Conservation (phyloP, 2,888 invertebrate genomes). For the Orchesellides sinensis region DNA sequence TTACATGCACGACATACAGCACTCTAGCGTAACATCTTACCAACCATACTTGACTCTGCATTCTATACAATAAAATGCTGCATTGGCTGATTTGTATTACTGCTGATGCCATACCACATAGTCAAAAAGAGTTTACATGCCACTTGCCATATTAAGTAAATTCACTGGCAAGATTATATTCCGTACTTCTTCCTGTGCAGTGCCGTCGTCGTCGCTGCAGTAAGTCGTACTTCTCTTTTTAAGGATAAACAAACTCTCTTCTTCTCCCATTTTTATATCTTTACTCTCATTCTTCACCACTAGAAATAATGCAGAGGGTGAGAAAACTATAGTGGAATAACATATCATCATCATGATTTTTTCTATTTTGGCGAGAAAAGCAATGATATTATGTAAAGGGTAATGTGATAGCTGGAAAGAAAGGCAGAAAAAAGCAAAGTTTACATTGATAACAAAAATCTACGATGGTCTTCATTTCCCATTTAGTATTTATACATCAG, state of each 20-base stretch:
- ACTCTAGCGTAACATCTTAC: background rate
- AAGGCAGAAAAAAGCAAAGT: background rate
- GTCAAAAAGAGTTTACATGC: constrained; percentile 37
- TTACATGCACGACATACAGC: constrained; percentile 5
- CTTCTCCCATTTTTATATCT: constrained; percentile 16
- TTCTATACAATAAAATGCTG: constrained; percentile 30
- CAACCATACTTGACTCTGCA: background rate
- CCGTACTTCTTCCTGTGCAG: constrained; percentile 26
- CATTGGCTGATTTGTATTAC: constrained; percentile 59
- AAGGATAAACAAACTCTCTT: constrained; percentile 41
- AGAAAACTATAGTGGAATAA: constrained; percentile 28
- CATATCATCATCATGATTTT: constrained; percentile 48
- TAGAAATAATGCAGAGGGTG: constrained; percentile 8
- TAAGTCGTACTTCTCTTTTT: constrained; percentile 50
- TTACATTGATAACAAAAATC: background rate
- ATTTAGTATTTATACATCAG: constrained; percentile 61
- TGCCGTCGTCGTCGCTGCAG: constrained; percentile 34
- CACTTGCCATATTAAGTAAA: constrained; percentile 63
- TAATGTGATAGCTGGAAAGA: background rate
- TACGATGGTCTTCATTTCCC: constrained; percentile 34
- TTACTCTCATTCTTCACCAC: constrained; percentile 6
- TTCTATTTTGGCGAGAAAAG: constrained; percentile 44
- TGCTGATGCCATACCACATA: constrained; percentile 22
- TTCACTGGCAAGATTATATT: constrained; percentile 55
- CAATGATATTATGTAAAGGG: constrained; percentile 27